Base-by-base conservation (phyloP, 2,797 vertebrate species). In the Pristis pectinata region DNA sequence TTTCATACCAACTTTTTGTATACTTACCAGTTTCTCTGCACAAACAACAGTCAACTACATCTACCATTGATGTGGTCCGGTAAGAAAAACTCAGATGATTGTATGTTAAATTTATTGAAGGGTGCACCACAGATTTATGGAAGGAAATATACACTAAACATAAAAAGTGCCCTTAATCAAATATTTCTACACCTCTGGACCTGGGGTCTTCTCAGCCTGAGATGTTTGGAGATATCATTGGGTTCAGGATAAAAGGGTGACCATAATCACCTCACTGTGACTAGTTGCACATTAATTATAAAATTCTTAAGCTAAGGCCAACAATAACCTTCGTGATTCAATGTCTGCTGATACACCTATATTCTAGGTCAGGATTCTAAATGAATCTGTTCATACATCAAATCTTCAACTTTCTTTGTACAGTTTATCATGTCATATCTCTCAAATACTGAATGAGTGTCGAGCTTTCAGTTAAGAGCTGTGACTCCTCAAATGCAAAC, bases 31-130 rank as follows among this genome's bases (percentile, higher is more conserved):
- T 22, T 93, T 56, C 94, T 72, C 44, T 76, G 49, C 22, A 56
- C 24, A 30, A 19, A 87, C 49, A 85, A 7, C 30, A 85, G 22
- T 7, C 24, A 87, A 59, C 24, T 59, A 49, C 72, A 49, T 56
- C 41, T 56, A 72, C 44, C 30, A 56, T 19, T 15, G 27, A 70
- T 53, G 27, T 53, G 44, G 44, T 44, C 37, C 19, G 76, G 30
- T 76, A 76, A 53, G 87, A 91, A 67, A 91, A 91, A 91, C 61
- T 41, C 77, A 87, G 76, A 76, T 76, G 27, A 53, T 34, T 76
- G 72, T 49, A 94, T 34, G 34, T 94, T 53, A 74, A 41, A n/a
- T 76, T 94, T 94, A 94, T 76, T 94, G n/a, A n/a, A 94, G 70
- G 44, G 92, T 53, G 27, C 30, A 76, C 70, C 19, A 70, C 56